These are phyloP conservation scores for Pipistrellus pipistrellus DNA, from an alignment of 2,797 vertebrate genomes.

Conservation along the genomic window DNA sequence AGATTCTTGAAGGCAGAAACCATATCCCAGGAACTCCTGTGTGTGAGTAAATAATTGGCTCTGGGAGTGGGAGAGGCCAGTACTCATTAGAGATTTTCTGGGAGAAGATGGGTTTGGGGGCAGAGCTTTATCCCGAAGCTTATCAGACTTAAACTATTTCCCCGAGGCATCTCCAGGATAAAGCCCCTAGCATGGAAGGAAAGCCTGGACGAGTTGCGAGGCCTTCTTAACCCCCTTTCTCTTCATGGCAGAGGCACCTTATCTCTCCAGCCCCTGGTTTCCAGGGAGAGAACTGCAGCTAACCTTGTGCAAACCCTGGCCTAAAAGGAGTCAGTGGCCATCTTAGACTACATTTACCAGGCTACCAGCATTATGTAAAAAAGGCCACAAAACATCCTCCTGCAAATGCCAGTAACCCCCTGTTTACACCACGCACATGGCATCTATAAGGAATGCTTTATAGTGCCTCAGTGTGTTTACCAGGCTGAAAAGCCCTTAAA, in stretches of 20 bases:
- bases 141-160: not conserved
- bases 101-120: not conserved
- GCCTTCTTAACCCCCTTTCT: not conserved
- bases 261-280: not conserved
- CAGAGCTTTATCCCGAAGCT: not conserved
- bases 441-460: not conserved
- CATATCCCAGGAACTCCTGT: rapidly evolving
- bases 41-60: not conserved
- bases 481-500: not conserved
- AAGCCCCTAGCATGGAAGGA: not conserved
- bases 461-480: not conserved
- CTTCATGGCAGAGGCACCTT: not conserved
- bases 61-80: not conserved
- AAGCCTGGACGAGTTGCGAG: not conserved
- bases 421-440: not conserved
- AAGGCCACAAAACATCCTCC: not conserved
- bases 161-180: not conserved
- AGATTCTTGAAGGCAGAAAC: not conserved
- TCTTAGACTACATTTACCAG: not conserved
- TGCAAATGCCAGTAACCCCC: not conserved
- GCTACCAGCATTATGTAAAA: not conserved
- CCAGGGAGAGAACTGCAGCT: not conserved
- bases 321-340: not conserved
- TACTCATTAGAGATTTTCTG: not conserved
- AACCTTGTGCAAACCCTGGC: not conserved